phyloP scores from a whole-genome alignment of 2,888 invertebrate genomes.

The Peribatodes rhomboidaria region DNA sequence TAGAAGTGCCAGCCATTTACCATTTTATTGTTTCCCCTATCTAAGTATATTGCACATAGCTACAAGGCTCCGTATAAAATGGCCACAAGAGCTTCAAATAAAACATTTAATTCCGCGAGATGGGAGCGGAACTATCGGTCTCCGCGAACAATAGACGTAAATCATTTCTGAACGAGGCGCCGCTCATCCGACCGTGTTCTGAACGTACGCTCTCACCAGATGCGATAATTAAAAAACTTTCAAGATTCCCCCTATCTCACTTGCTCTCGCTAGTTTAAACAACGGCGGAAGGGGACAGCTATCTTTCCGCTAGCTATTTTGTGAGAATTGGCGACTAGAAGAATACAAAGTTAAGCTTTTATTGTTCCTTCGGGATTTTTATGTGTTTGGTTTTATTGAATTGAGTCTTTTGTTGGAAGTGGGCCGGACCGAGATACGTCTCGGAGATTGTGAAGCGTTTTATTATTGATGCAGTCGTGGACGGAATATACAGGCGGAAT shows the following conservation, averaged over 20 bases:
- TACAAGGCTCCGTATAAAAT: conserved; percentile 32
- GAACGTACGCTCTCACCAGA: conserved; percentile 42
- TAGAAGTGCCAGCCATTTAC: background rate
- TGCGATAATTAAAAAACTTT: conserved; percentile 70
- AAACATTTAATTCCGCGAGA: conserved; percentile 39
- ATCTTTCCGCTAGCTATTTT: conserved; percentile 27
- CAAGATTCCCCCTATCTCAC: conserved; percentile 56
- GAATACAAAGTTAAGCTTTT: conserved; percentile 61
- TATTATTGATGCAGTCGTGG: conserved; percentile 40
- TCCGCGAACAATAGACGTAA: conserved; percentile 54
- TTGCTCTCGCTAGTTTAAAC: conserved; percentile 29
- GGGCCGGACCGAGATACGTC: conserved; percentile 23
- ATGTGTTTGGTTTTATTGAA: conserved; percentile 62
- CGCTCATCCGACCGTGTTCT: conserved; percentile 48
- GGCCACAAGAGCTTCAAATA: conserved; percentile 38
- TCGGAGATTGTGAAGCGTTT: conserved; percentile 31
- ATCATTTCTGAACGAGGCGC: conserved; percentile 52
- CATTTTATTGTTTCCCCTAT: conserved; percentile 3
- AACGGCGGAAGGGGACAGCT: conserved; percentile 12
- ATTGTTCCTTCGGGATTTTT: conserved; percentile 58
- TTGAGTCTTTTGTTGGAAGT: conserved; percentile 54
- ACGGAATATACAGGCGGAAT: conserved; percentile 14
- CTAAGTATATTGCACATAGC: background rate
- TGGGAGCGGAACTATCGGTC: conserved; percentile 46
- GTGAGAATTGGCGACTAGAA: conserved; percentile 51